Conservation (phyloP, 2,888 invertebrate genomes). For the Thera britannica region DNA sequence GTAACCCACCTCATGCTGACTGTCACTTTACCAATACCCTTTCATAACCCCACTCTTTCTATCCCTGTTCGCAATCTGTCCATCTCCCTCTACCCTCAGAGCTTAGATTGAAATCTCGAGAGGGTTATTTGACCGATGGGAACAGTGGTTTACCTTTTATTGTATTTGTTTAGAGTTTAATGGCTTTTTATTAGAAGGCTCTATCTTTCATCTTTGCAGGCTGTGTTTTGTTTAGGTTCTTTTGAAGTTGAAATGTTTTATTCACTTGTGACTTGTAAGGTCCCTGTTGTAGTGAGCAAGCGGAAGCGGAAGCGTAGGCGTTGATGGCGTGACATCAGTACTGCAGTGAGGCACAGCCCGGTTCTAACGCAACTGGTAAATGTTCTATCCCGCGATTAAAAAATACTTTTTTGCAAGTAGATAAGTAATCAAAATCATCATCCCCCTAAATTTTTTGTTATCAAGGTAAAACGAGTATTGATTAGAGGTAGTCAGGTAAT, state of each 20-base stretch:
- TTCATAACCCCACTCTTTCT: neutral
- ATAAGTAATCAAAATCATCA: no score
- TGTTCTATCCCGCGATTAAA: no score
- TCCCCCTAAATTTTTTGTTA: no score
- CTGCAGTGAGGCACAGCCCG: no score
- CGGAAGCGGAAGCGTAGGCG: neutral
- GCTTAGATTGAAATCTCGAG: conserved; percentile 8
- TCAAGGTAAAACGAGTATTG: no score
- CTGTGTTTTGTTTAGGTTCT: conserved; percentile 13
- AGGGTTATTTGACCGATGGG: conserved; percentile 13
- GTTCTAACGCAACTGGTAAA: no score
- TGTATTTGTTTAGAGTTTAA: conserved; percentile 25
- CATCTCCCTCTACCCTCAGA: conserved; percentile 12
- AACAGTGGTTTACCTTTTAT: conserved; percentile 11
- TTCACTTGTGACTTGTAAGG: conserved; percentile 12
- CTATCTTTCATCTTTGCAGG: conserved; percentile 21
- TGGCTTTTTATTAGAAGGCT: conserved; percentile 10
- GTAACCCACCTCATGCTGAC: conserved; percentile 7
- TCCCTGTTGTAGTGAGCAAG: neutral
- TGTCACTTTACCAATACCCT: neutral
- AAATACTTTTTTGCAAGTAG: no score
- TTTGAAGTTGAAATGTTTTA: conserved; percentile 17
- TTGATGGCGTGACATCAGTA: neutral
- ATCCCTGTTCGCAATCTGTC: conserved; percentile 3
- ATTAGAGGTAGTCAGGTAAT: no score